A percentile compares a stretch with the other conserved stretches of the same genome.
Evolutionary conservation across 2,113 vertebrate genomes (phyloP).

Genomic region (Chaetorhynchus papuensis): DNA sequence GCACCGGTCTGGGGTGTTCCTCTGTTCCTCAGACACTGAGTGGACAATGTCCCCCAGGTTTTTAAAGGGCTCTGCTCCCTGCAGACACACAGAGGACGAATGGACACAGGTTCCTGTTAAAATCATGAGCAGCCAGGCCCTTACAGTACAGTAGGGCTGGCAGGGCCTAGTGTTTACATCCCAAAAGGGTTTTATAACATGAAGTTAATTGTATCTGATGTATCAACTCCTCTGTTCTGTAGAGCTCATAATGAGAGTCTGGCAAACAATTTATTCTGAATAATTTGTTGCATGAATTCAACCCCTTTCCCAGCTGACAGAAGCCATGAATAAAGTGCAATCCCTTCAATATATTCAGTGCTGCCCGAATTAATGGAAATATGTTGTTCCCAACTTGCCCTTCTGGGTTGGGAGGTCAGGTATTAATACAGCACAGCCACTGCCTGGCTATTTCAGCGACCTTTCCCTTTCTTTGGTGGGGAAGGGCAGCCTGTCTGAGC

Average conservation of each 20-base stretch:
- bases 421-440: neutral
- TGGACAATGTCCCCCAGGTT: neutral
- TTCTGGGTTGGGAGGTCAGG: neutral
- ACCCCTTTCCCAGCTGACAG: neutral
- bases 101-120: neutral
- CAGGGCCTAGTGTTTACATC: neutral
- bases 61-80: neutral
- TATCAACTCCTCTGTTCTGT: neutral
- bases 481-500: neutral
- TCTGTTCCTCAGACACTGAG: neutral
- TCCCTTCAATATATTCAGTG: neutral
- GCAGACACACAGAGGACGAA: neutral
- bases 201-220: conserved; percentile 34
- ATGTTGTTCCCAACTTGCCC: neutral
- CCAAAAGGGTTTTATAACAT: conserved; percentile 1
- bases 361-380: neutral
- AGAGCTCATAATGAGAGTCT: conserved; percentile 14
- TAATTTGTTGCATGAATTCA: conserved; percentile 40
- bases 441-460: neutral
- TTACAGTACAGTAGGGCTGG: neutral
- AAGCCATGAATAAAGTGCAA: neutral
- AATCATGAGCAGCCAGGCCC: neutral
- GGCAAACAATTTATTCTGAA: conserved; percentile 23
- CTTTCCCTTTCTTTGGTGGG: neutral
- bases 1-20: neutral